These are phyloP conservation scores for Sylvia borin DNA, from an alignment of 2,797 vertebrate species.

Conservation along the genomic window DNA sequence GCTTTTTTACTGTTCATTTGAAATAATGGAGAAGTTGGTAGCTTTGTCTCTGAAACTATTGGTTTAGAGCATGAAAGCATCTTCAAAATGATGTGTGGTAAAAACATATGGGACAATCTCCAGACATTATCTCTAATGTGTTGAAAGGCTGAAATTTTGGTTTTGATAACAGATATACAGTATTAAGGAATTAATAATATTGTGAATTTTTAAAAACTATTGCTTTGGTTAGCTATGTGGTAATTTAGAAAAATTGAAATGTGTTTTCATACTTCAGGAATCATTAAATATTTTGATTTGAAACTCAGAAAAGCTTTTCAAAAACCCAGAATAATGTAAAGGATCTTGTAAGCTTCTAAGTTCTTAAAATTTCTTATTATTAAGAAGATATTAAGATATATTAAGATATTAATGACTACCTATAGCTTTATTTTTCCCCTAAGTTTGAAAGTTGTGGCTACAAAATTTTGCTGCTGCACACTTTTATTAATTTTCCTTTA, in stretches of 20 bases:
- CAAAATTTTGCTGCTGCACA: not conserved
- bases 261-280: not conserved
- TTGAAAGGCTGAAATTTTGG: not conserved
- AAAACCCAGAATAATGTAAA: not conserved
- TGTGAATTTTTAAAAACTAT: not conserved
- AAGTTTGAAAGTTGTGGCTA: not conserved
- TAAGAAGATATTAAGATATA: too few species aligned
- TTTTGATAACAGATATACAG: not conserved
- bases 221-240: accelerated
- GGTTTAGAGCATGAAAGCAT: not conserved
- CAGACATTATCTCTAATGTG: not conserved
- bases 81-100: not conserved
- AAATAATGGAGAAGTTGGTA: not conserved
- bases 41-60: not conserved
- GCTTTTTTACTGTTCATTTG: not conserved
- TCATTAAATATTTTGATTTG: not conserved
- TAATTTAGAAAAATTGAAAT: not conserved
- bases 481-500: not conserved
- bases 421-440: not conserved
- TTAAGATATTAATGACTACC: not conserved
- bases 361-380: not conserved
- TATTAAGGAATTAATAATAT: not conserved
- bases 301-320: not conserved
- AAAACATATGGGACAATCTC: not conserved
- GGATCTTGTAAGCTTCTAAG: not conserved